phyloP scores from a whole-genome alignment of 2,888 invertebrate genomes.

The Drosophila sordidapex region DNA sequence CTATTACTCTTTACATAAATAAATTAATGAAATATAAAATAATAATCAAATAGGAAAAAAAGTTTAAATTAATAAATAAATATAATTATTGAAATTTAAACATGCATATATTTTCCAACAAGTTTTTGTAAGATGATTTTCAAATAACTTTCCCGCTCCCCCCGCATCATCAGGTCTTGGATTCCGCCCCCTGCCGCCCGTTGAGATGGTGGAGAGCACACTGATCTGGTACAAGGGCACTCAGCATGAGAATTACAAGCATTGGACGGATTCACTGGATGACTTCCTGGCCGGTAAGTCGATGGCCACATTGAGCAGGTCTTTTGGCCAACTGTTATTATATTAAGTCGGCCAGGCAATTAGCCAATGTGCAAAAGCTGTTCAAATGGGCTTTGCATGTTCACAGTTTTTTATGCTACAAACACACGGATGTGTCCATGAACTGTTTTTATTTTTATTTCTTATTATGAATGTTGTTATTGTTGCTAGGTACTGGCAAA shows the following conservation, averaged over 20 bases:
- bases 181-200: slow-evolving; percentile 95
- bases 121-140: background rate
- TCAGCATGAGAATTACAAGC: slow-evolving; percentile 90
- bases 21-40: background rate
- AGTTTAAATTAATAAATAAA: background rate
- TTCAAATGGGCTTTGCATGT: slow-evolving; percentile 19
- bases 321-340: background rate
- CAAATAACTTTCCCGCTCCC: background rate
- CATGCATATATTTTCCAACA: too few relatives aligned
- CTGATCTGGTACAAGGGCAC: slow-evolving; percentile 97
- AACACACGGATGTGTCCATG: slow-evolving; percentile 13
- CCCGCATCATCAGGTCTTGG: slow-evolving; percentile 88
- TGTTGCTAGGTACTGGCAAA: slow-evolving; percentile 35
- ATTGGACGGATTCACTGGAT: slow-evolving; percentile 91
- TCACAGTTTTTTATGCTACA: slow-evolving; percentile 10
- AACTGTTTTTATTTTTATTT: slow-evolving; percentile 10
- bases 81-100: background rate
- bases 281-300: slow-evolving; percentile 91
- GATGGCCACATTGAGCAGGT: background rate
- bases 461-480: slow-evolving; percentile 5
- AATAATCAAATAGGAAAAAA: background rate
- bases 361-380: background rate
- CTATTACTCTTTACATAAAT: background rate
- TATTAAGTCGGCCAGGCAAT: background rate
- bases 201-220: slow-evolving; percentile 95